A percentile compares a stretch with the other conserved stretches of the same genome.
Conservation (phyloP, 2,888 invertebrate species). For the Sialis lutaria region DNA sequence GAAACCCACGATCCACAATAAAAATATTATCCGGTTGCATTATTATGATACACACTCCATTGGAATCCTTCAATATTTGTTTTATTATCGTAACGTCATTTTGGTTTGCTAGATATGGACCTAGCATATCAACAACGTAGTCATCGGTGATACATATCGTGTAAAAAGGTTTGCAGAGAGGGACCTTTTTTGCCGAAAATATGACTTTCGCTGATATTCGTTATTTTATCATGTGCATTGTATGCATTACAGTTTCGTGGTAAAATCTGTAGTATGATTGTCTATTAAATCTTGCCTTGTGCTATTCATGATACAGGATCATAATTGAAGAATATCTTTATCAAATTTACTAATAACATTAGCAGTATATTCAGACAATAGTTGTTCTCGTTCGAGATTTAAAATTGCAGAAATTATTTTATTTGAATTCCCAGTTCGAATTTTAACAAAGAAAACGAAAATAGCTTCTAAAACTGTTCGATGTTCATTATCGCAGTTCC, state of each 20-base stretch:
- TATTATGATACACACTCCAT: constrained; percentile 10
- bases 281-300: not conserved
- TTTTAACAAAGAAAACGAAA: too few species aligned
- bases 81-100: constrained; percentile 14
- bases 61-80: constrained; percentile 9
- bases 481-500: too few species aligned
- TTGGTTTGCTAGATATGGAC: constrained; percentile 10
- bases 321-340: too few species aligned
- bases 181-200: constrained; percentile 12
- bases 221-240: constrained; percentile 6
- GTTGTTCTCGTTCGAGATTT: too few species aligned
- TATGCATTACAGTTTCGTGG: not conserved
- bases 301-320: too few species aligned
- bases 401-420: too few species aligned
- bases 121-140: constrained; percentile 12
- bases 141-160: constrained; percentile 12
- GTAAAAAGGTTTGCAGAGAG: constrained; percentile 14
- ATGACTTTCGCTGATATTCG: constrained; percentile 6
- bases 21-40: constrained; percentile 10
- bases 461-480: too few species aligned
- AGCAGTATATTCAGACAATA: too few species aligned
- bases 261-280: constrained; percentile 1
- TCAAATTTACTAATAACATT: too few species aligned
- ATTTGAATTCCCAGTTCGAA: too few species aligned
- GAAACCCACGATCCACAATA: constrained; percentile 14